phyloP scores from a whole-genome alignment of 92 coral and sea anemone genomes.

The Diadumene lineata region DNA sequence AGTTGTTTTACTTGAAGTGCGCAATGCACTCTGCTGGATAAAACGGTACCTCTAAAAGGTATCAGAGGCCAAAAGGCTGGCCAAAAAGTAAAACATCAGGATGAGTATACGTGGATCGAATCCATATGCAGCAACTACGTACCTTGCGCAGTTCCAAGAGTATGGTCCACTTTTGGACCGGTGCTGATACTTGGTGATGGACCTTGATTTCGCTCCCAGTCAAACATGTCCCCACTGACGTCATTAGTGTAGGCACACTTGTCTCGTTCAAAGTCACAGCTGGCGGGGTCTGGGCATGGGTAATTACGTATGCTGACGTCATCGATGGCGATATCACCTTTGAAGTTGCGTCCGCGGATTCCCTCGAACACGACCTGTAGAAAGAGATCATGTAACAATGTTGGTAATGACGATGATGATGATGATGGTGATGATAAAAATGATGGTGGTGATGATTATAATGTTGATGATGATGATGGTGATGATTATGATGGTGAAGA shows the following conservation, averaged over 20 bases:
- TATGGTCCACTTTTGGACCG: constrained; percentile 93
- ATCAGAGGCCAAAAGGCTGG: too few relatives aligned
- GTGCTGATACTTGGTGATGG: constrained; percentile 80
- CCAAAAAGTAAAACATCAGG: too few relatives aligned
- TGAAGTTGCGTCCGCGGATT: constrained; percentile 76
- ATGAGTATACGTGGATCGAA: too few relatives aligned
- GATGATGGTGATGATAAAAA: neutral
- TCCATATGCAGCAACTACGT: too few relatives aligned
- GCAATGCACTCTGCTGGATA: too few relatives aligned
- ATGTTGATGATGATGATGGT: neutral
- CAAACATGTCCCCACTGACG: constrained; percentile 90
- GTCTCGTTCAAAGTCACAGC: constrained; percentile 84
- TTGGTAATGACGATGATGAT: neutral
- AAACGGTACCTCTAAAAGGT: too few relatives aligned
- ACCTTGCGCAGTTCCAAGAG: constrained; percentile 87
- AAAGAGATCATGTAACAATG: neutral
- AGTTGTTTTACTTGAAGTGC: too few relatives aligned
- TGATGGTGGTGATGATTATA: neutral
- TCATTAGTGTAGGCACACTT: constrained; percentile 87
- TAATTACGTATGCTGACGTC: constrained; percentile 88
- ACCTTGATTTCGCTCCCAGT: constrained; percentile 94
- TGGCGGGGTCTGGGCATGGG: constrained; percentile 96
- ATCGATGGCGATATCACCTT: constrained; percentile 93
- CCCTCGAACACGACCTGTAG: constrained; percentile 81
- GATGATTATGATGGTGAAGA: neutral